phyloP scores from a whole-genome alignment of 2,797 vertebrate genomes.

The Sebastes cheni region DNA sequence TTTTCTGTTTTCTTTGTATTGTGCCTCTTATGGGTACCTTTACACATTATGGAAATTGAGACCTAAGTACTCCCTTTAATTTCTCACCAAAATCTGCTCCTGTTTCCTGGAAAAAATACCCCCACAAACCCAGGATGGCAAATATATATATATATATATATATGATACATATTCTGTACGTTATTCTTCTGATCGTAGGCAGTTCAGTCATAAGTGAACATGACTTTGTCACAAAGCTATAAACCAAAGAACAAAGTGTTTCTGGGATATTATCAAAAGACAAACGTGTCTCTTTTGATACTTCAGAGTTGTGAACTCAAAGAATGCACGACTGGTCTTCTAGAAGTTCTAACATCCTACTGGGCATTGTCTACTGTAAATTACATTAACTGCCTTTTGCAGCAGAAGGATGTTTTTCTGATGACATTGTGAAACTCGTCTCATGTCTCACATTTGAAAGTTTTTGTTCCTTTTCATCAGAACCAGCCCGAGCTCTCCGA shows the following conservation, averaged over 20 bases:
- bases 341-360: neutral
- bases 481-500: neutral
- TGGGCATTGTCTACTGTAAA: constrained; percentile 4
- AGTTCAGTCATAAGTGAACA: constrained; percentile 2
- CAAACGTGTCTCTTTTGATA: neutral
- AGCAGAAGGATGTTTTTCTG: constrained; percentile 5
- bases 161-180: neutral
- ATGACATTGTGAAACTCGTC: constrained; percentile 29
- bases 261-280: constrained; percentile 14
- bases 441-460: constrained; percentile 11
- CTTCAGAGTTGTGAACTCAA: constrained; percentile 1
- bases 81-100: too few relatives aligned
- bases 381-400: constrained; percentile 5
- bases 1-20: too few relatives aligned
- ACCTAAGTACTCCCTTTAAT: rapidly evolving
- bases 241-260: constrained; percentile 12
- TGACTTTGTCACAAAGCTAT: neutral
- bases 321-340: constrained; percentile 8
- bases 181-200: neutral
- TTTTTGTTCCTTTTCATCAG: constrained; percentile 28
- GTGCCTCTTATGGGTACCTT: too few relatives aligned
- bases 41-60: too few relatives aligned
- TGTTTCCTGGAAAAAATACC: too few relatives aligned
- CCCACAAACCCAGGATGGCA: too few relatives aligned
- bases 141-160: neutral